phyloP scores from a whole-genome alignment of 2,888 invertebrate species.

The Drosophila quinaria region DNA sequence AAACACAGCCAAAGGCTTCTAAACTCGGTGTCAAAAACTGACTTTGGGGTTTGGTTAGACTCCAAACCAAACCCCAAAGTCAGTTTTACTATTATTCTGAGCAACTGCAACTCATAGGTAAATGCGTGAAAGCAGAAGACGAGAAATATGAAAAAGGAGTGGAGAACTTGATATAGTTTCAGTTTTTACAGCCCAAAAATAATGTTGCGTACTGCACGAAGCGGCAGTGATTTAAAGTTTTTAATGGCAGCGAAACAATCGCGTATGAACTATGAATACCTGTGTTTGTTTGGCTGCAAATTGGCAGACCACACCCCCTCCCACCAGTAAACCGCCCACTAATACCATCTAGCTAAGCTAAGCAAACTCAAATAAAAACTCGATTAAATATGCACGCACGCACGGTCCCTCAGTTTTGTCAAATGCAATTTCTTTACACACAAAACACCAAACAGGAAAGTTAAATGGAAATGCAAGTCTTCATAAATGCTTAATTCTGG shows the following conservation, averaged over 20 bases:
- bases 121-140: conserved; percentile 40
- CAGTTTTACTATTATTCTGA: conserved; percentile 26
- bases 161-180: conserved; percentile 54
- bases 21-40: conserved; percentile 34
- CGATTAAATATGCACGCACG: conserved; percentile 62
- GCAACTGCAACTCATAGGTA: conserved; percentile 28
- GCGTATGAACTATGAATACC: conserved; percentile 39
- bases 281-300: conserved; percentile 29
- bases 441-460: not conserved
- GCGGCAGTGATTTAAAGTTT: conserved; percentile 63
- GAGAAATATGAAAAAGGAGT: conserved; percentile 23
- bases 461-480: conserved; percentile 15
- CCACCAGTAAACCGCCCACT: conserved; percentile 9
- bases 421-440: conserved; percentile 46
- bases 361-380: conserved; percentile 55
- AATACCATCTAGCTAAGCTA: conserved; percentile 29
- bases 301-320: conserved; percentile 34
- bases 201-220: conserved; percentile 58
- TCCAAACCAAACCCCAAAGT: conserved; percentile 13
- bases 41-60: conserved; percentile 36
- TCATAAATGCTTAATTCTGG: conserved; percentile 44
- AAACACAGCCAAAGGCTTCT: conserved; percentile 50
- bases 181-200: conserved; percentile 66
- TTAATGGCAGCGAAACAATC: conserved; percentile 55
- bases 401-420: conserved; percentile 59